phyloP scores from a whole-genome alignment of 1,140 invertebrate species.

The Sycophila sp. region DNA sequence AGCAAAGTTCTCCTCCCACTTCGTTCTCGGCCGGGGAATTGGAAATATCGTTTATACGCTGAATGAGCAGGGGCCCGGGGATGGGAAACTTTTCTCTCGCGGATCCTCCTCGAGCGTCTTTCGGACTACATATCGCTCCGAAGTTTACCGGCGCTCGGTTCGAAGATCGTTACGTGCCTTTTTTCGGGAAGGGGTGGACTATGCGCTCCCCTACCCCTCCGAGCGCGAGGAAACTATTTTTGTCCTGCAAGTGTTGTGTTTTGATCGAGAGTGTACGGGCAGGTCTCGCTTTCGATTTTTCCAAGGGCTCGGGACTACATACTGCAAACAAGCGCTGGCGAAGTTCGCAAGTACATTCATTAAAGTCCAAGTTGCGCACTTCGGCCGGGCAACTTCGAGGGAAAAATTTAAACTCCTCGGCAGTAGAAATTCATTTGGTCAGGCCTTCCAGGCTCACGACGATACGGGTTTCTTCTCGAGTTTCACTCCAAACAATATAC shows the following conservation, averaged over 20 bases:
- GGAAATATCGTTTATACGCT: conserved; percentile 32
- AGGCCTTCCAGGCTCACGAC: neutral
- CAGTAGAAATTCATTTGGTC: conserved; percentile 17
- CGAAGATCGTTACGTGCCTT: no score
- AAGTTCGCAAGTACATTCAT: conserved; percentile 32
- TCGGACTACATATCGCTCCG: conserved; percentile 21
- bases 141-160: conserved; percentile 8
- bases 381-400: neutral
- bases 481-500: neutral
- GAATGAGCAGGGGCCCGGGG: conserved; percentile 6
- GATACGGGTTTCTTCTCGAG: neutral
- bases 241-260: conserved; percentile 1
- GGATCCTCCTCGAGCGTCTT: neutral
- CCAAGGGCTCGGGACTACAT: neutral
- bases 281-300: neutral
- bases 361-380: conserved; percentile 22
- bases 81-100: conserved; percentile 16
- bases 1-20: conserved; percentile 11
- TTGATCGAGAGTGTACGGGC: neutral
- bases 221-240: conserved; percentile 23
- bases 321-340: neutral
- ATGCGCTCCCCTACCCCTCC: no score
- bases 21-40: neutral
- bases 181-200: no score
- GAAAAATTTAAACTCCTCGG: conserved; percentile 2